phyloP scores from a whole-genome alignment of 2,113 vertebrate genomes.

The Corythornis vintsioides region DNA sequence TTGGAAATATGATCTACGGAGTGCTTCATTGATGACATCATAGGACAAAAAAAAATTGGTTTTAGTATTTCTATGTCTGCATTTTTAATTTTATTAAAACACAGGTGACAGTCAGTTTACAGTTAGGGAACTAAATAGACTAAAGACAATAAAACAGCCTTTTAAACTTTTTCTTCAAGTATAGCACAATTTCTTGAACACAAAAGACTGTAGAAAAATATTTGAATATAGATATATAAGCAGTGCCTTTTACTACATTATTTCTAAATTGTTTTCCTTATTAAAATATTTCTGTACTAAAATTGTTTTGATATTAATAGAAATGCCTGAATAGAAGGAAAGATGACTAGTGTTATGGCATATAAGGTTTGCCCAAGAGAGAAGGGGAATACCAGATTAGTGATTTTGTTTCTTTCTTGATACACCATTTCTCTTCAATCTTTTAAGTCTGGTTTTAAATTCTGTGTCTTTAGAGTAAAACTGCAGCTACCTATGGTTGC shows the following conservation, averaged over 20 bases:
- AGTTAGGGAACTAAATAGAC: neutral
- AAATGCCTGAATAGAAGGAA: neutral
- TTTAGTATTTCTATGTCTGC: neutral
- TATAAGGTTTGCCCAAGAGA: neutral
- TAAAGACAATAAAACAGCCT: neutral
- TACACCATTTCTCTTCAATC: neutral
- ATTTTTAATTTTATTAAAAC: neutral
- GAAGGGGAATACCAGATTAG: neutral
- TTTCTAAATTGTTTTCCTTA: neutral
- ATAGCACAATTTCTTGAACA: neutral
- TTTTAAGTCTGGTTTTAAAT: neutral
- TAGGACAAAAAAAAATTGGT: neutral
- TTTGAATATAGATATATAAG: neutral
- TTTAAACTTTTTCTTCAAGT: neutral
- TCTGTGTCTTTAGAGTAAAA: neutral
- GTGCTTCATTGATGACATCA: neutral
- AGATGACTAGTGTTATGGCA: neutral
- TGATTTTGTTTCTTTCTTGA: neutral
- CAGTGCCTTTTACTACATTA: neutral
- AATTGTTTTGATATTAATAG: neutral
- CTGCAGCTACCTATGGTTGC: neutral
- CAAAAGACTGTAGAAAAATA: neutral
- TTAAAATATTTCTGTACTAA: neutral
- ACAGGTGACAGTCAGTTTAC: neutral
- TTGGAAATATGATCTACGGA: neutral